A percentile compares a stretch with the other conserved stretches of the same genome.
These are phyloP conservation scores for Caenorhabditis sp. DNA, from an alignment of 2,888 invertebrate species.

Conservation along the genomic window DNA sequence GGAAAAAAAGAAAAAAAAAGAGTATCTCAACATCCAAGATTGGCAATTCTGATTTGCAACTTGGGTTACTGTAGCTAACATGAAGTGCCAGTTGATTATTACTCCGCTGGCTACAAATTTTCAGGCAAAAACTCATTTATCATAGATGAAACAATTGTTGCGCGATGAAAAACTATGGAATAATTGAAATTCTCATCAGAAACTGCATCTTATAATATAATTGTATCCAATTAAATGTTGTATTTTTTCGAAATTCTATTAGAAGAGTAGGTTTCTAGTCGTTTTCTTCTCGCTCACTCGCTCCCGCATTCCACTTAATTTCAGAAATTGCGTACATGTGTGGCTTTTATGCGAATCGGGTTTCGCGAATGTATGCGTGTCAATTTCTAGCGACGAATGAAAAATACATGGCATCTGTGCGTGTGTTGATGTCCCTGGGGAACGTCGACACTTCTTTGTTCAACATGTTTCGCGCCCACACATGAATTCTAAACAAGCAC, in stretches of 20 bases:
- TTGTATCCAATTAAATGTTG: slow-evolving; percentile 3
- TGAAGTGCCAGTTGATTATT: too few species aligned
- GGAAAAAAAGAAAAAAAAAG: neutral
- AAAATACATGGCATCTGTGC: neutral
- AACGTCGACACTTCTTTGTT: slow-evolving; percentile 54
- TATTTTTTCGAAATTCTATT: slow-evolving; percentile 31
- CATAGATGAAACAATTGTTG: too few species aligned
- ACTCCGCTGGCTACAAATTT: too few species aligned
- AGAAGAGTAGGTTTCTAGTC: slow-evolving; percentile 15
- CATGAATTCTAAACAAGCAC: neutral
- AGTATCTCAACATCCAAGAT: too few species aligned
- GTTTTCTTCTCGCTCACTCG: neutral
- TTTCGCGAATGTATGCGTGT: slow-evolving; percentile 40
- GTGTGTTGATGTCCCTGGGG: slow-evolving; percentile 45
- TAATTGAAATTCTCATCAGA: slow-evolving; percentile 23
- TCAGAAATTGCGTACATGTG: slow-evolving; percentile 59
- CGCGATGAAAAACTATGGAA: too few species aligned
- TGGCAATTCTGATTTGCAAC: too few species aligned
- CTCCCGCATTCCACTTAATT: slow-evolving; percentile 38
- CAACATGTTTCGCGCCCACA: slow-evolving; percentile 52
- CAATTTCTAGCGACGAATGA: slow-evolving; percentile 38
- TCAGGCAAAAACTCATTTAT: too few species aligned
- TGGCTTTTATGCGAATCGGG: slow-evolving; percentile 56
- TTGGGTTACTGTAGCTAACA: too few species aligned
- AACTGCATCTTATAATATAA: neutral